Base-by-base conservation (phyloP, 2,888 invertebrate species). In the Chorisops tibialis region DNA sequence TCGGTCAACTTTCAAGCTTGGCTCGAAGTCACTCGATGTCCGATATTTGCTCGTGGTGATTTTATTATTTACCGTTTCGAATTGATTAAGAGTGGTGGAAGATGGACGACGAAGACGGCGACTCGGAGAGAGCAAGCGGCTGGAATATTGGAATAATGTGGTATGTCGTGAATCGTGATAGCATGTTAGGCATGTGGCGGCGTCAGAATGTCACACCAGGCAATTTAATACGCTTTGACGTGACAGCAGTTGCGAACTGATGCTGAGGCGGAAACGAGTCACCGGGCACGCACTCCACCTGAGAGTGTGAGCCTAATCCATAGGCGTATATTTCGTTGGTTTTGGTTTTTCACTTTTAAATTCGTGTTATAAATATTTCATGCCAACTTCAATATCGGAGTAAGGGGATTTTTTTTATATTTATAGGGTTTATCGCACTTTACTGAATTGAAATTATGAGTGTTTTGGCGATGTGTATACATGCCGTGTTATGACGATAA, bases 141-240 rank as follows among this genome's bases (percentile, higher is more conserved):
- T 30, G 7, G 30, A 30, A 7, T n/a, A n/a, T 30, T 9, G 30
- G 30, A 30, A 30, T 30, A 9, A 30, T 54, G 22, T 54, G 52
- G n/a, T n/a, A n/a, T n/a, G n/a, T n/a, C n/a, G n/a, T n/a, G n/a
- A n/a, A n/a, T 22, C 52, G 52, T 54, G 52, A 54, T 22, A 39
- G 52, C 52, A 54, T 39, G 52, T 41, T 39, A 54, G 49, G 30
- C 39, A 59, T 62, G 59, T 51, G 50, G 39, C 19, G 47, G 52
- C 63, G 45, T 61, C 37, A 61, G 61, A 63, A 61, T 63, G 63
- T 63, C 61, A 63, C 63, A 63, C 63, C 63, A 61, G 61, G 58
- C 58, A 58, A 43, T 61, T 63, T 61, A 56, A 56, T 56, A 58
- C 35, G 18, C 43, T 61, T 61, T 63, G 58, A 63, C 63, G 63